Evolutionary conservation across 2,113 vertebrate genomes (phyloP).

Genomic region (Pitta sordida): DNA sequence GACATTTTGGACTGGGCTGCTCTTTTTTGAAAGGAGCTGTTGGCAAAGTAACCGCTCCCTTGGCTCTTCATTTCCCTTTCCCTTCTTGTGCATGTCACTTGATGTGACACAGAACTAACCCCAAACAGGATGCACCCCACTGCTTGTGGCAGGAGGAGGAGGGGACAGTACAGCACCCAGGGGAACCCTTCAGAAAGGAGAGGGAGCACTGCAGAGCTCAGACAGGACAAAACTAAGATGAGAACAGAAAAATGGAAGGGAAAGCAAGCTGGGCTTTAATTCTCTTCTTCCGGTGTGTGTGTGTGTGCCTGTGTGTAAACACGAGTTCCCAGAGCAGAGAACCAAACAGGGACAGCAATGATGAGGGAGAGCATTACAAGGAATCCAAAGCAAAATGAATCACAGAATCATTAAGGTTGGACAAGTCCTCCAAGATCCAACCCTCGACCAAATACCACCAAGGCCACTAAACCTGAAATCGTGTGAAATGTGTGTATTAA

Average conservation of each 20-base stretch:
- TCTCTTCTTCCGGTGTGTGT: not conserved
- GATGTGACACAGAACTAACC: not conserved
- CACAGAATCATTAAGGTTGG: not conserved
- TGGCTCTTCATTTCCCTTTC: not conserved
- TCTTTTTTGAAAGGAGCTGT: not conserved
- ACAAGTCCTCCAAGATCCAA: not conserved
- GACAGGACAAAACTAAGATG: not conserved
- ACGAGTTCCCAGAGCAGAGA: not conserved
- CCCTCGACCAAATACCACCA: not conserved
- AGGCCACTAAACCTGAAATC: not conserved
- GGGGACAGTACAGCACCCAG: not conserved
- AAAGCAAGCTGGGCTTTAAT: not conserved
- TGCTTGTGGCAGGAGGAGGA: not conserved
- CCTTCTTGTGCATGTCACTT: not conserved
- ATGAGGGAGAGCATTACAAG: not conserved
- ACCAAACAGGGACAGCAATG: not conserved
- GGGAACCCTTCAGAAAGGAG: not conserved
- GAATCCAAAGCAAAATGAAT: not conserved
- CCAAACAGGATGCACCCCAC: slow-evolving; percentile 17
- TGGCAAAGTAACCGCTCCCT: not conserved
- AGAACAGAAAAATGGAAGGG: not conserved
- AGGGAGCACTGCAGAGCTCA: not conserved
- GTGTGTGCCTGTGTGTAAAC: not conserved
- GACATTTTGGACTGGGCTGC: not conserved
- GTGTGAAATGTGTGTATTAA: rapidly evolving